Evolutionary conservation across 2,888 invertebrate genomes (phyloP).

Genomic region (Macrophya alboannulata): DNA sequence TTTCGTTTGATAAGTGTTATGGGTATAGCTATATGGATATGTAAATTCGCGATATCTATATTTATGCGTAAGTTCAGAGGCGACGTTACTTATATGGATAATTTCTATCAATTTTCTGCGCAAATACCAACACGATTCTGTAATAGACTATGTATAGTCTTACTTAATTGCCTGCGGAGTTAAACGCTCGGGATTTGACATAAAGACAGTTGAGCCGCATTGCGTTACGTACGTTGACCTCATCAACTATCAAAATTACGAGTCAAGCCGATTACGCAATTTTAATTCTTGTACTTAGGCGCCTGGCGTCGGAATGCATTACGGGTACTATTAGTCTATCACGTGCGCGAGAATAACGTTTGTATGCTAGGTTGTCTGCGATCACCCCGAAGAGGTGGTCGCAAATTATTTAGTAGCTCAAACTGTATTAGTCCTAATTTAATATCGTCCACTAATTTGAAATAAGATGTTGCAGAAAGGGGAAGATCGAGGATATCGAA

Average conservation of each 20-base stretch:
- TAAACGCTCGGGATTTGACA: not conserved
- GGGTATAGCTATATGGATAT: not conserved
- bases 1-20: not conserved
- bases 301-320: not conserved
- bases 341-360: not conserved
- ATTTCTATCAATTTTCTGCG: not conserved
- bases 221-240: conserved; percentile 3
- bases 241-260: not conserved
- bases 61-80: not conserved
- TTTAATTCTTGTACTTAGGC: not conserved
- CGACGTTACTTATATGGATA: not conserved
- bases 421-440: no score
- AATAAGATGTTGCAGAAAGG: no score
- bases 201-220: not conserved
- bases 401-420: no score
- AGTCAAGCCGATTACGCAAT: conserved; percentile 1
- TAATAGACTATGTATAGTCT: not conserved
- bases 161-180: not conserved
- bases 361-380: not conserved
- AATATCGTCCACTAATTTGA: no score
- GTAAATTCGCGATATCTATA: not conserved
- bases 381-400: not conserved
- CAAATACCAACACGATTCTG: not conserved
- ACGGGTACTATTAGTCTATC: not conserved
- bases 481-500: no score